These are phyloP conservation scores for Quiscalus mexicanus DNA, from an alignment of 2,113 vertebrate genomes.

Conservation along the genomic window DNA sequence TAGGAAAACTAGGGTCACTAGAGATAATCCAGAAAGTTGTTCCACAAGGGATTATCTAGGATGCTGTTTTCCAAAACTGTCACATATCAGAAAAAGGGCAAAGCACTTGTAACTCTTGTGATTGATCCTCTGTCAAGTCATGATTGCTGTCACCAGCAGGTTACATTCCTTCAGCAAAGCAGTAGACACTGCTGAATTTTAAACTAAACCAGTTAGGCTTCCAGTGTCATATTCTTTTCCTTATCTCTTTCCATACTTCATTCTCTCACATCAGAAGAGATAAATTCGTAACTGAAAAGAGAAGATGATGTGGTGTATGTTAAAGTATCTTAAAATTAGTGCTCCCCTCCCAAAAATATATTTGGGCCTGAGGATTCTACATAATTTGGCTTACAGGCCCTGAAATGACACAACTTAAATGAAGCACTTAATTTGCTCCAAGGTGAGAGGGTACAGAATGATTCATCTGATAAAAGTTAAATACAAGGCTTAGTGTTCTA, in stretches of 20 bases:
- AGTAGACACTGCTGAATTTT: background rate
- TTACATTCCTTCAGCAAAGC: conserved; percentile 40
- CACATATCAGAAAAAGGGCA: conserved; percentile 55
- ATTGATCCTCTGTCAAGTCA: conserved; percentile 55
- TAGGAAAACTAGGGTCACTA: conserved; percentile 65
- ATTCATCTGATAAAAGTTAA: background rate
- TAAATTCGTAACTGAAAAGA: background rate
- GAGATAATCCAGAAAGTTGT: conserved; percentile 70
- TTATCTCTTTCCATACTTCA: background rate
- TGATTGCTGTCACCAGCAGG: conserved; percentile 48
- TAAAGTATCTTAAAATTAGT: background rate
- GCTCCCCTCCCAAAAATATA: background rate
- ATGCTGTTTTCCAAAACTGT: conserved; percentile 64
- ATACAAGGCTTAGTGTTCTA: background rate
- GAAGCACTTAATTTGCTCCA: background rate
- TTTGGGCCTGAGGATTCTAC: background rate
- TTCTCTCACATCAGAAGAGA: background rate
- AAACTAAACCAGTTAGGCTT: background rate
- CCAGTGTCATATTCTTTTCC: background rate
- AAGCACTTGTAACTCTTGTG: conserved; percentile 32
- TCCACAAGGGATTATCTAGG: conserved; percentile 61
- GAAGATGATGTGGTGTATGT: background rate
- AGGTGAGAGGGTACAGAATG: background rate
- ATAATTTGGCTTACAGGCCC: background rate
- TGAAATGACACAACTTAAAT: background rate